Percentiles rank a stretch among this genome's conserved stretches.
These are phyloP conservation scores for Bostrychus sinensis DNA, from an alignment of 2,113 vertebrate species.

Conservation along the genomic window DNA sequence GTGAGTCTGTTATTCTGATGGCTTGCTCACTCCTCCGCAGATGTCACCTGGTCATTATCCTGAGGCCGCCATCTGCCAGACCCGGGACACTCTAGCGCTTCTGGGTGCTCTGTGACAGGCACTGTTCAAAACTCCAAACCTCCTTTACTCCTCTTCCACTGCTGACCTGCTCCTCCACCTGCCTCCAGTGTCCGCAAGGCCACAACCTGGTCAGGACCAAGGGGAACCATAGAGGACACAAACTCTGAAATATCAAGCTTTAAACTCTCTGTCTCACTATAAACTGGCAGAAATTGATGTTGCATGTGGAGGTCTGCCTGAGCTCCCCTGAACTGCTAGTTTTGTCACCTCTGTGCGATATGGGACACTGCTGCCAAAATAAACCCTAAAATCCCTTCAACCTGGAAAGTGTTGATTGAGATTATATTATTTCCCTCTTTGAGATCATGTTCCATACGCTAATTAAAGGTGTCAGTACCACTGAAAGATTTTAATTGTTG, in stretches of 20 bases:
- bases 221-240: constrained; percentile 45
- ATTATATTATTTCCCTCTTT: constrained; percentile 26
- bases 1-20: constrained; percentile 69
- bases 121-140: constrained; percentile 48
- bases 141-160: constrained; percentile 34
- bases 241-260: constrained; percentile 27
- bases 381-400: constrained; percentile 35
- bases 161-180: constrained; percentile 48
- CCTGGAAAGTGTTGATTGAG: constrained; percentile 14
- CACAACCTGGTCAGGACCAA: constrained; percentile 39
- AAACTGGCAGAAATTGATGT: constrained; percentile 65
- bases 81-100: constrained; percentile 64
- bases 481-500: constrained; percentile 50
- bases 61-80: constrained; percentile 73
- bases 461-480: constrained; percentile 26
- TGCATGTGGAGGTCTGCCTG: constrained; percentile 49
- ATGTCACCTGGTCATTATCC: constrained; percentile 74
- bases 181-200: constrained; percentile 47
- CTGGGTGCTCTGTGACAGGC: constrained; percentile 54
- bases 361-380: constrained; percentile 54
- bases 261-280: constrained; percentile 46
- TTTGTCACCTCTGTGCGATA: constrained; percentile 52
- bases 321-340: constrained; percentile 54
- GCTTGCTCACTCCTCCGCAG: constrained; percentile 73
- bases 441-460: constrained; percentile 23